Evolutionary conservation across 2,888 invertebrate genomes (phyloP).

Genomic region (Parthenolecanium corni): DNA sequence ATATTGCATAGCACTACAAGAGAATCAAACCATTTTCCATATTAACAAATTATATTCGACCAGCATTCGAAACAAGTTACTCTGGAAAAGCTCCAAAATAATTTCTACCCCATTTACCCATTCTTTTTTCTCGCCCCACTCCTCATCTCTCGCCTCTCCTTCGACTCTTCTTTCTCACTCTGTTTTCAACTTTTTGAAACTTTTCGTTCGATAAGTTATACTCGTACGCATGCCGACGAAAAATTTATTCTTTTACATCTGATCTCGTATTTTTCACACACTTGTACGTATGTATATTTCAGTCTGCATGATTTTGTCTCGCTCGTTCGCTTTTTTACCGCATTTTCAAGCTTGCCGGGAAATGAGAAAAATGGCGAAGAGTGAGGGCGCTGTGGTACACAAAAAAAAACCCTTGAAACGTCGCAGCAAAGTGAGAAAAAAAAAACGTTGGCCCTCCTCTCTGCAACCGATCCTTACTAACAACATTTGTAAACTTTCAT

Average conservation of each 20-base stretch:
- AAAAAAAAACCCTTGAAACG: conserved; percentile 1
- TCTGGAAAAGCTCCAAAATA: conserved; percentile 26
- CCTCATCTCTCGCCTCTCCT: neutral
- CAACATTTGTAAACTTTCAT: conserved; percentile 25
- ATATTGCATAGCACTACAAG: conserved; percentile 1
- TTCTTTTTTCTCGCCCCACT: no score
- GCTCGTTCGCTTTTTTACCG: no score
- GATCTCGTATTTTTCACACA: neutral
- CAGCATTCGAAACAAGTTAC: conserved; percentile 21
- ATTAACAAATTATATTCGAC: conserved; percentile 12
- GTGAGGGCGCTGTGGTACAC: no score
- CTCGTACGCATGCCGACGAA: conserved; percentile 8
- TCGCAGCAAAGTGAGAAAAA: neutral
- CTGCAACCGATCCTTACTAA: conserved; percentile 3
- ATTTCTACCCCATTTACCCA: conserved; percentile 26
- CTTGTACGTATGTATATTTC: no score
- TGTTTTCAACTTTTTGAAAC: conserved; percentile 2
- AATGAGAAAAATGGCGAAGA: neutral
- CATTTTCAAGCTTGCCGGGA: conserved; percentile 1
- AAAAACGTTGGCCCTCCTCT: neutral
- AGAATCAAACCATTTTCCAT: conserved; percentile 4
- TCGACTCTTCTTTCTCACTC: neutral
- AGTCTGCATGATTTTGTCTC: no score
- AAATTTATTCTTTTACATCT: conserved; percentile 9
- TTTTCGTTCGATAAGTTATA: conserved; percentile 22